phyloP scores from a whole-genome alignment of 2,888 invertebrate genomes.

The Trichopria drosophilae region DNA sequence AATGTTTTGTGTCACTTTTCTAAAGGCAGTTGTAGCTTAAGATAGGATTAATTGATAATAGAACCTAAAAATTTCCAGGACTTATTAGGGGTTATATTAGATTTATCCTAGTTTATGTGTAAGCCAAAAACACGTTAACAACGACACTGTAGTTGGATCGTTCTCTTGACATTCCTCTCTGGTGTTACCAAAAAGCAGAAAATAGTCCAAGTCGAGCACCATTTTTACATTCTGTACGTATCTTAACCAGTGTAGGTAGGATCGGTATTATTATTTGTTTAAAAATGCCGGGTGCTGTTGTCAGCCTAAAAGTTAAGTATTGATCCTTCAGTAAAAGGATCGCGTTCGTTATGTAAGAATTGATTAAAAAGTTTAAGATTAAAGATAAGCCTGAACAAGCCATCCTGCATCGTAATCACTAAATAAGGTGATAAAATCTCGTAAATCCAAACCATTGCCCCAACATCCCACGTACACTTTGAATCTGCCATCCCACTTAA shows the following conservation, averaged over 20 bases:
- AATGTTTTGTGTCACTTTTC: not conserved
- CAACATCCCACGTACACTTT: too few species aligned
- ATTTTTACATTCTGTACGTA: not conserved
- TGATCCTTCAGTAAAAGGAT: not conserved
- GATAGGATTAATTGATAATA: not conserved
- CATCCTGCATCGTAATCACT: not conserved
- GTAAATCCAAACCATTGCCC: too few species aligned
- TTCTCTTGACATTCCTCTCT: not conserved
- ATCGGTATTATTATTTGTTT: not conserved
- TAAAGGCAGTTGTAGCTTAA: not conserved
- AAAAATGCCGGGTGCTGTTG: not conserved
- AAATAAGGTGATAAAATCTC: not conserved
- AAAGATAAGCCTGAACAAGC: too few species aligned
- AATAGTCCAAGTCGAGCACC: not conserved
- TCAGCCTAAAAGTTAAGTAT: not conserved
- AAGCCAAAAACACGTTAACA: slow-evolving; percentile 1
- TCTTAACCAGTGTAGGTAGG: too few species aligned
- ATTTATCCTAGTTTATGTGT: not conserved
- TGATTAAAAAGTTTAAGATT: not conserved
- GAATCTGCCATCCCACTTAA: too few species aligned
- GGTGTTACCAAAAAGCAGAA: not conserved
- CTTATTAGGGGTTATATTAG: not conserved
- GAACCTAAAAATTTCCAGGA: not conserved
- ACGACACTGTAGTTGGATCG: not conserved
- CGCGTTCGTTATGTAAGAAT: not conserved